Evolutionary conservation across 2,797 vertebrate species (phyloP), one percentile per base, ranked within the genome.

Genomic region (Pseudochirops corinnae): DNA sequence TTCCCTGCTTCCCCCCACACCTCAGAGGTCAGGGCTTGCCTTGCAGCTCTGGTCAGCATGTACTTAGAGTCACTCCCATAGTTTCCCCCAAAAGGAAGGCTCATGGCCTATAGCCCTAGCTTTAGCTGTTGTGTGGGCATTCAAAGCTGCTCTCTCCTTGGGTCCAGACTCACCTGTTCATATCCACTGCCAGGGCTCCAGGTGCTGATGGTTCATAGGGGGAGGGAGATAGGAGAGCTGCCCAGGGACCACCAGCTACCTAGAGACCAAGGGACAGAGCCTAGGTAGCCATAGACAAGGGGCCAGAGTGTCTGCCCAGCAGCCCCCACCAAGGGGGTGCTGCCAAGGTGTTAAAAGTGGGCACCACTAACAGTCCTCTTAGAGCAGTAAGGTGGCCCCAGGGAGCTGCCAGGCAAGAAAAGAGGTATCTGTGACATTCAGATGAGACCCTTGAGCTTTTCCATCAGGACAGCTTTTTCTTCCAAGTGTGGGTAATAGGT

Each of bases 91-190:
- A 16, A n/a, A 6, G 5, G 5, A n/a, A 58, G 26, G 29, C 3
- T 62, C 12, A 29, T 1, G 13, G 31, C 4, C 58, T n/a, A 33
- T 4, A n/a, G 33, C 33, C 5, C n/a, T 3, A 74, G 5, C 67
- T 7, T 74, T 9, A 18, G 67, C 67, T 24, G 67, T 21, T 2
- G 6, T 7, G 18, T 74, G 18, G n/a, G 16, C 33, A 46, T 56
- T n/a, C 31, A 82, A 93, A 96, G 92, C 14, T 91, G 50, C 52
- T 39, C 58, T 95, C 95, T 55, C 93, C 14, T 60, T 56, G 60
- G 74, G 93, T 67, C 0, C 67, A 91, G 52, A 90, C 62, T n/a
- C 62, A 39, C 74, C 50, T 67, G 92, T 29, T 39, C 46, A 4
- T 11, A 0, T 58, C 18, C 10, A 28, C 31, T 46, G 1, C 67